Conservation (phyloP, 2,113 vertebrate species). For the Brachypteracias leptosomus region DNA sequence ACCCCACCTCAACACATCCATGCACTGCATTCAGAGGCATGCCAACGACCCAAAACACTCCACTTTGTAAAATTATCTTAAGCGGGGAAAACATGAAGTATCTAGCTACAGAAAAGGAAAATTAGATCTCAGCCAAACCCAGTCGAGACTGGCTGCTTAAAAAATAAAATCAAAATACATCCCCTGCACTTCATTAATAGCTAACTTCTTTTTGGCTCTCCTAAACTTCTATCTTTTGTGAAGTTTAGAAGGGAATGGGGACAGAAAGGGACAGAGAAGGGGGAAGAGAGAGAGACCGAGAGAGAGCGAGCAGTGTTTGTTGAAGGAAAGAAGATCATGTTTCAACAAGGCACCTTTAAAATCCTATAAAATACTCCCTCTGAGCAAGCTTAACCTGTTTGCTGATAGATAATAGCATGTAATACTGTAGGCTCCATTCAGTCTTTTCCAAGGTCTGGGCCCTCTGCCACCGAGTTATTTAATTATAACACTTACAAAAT, state of each 20-base stretch:
- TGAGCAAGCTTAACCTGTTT: conserved; percentile 72
- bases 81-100: background rate
- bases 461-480: conserved; percentile 54
- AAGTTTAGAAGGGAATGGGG: conserved; percentile 8
- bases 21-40: accelerated
- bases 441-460: conserved; percentile 48
- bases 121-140: background rate
- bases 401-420: conserved; percentile 54
- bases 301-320: background rate
- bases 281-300: background rate
- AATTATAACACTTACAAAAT: conserved; percentile 61
- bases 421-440: conserved; percentile 49
- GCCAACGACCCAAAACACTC: background rate
- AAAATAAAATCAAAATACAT: background rate
- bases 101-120: background rate
- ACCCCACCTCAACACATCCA: background rate
- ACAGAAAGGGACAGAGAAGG: background rate
- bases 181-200: background rate
- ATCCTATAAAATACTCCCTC: conserved; percentile 60
- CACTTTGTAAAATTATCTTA: background rate
- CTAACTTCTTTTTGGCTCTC: background rate
- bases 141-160: background rate
- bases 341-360: conserved; percentile 70
- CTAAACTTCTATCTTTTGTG: background rate
- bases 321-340: conserved; percentile 63